Conservation (phyloP, 2,888 invertebrate species). For the Amphipyra tragopoginis region DNA sequence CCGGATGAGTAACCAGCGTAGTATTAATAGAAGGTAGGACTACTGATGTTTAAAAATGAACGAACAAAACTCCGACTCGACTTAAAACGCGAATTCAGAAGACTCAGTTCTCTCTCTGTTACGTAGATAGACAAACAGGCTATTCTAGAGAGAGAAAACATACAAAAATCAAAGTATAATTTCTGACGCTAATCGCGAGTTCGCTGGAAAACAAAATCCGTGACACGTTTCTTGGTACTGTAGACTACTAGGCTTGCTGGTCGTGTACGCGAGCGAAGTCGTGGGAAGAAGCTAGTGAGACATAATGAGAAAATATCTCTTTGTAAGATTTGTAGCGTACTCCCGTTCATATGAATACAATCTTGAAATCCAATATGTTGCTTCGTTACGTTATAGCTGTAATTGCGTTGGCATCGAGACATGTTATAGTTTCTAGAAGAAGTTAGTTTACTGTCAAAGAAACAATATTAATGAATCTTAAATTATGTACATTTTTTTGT, state of each 20-base stretch:
- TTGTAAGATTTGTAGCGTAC: background rate
- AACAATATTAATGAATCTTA: no score
- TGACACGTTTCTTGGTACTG: no score
- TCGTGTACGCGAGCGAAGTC: background rate
- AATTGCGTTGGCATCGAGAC: background rate
- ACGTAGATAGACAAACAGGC: no score
- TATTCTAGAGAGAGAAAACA: no score
- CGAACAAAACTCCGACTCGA: background rate
- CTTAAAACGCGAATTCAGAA: background rate
- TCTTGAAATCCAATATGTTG: constrained; percentile 5
- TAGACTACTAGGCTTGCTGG: no score
- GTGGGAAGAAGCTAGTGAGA: background rate
- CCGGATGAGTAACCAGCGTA: background rate
- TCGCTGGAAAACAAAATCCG: no score
- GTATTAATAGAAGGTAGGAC: background rate
- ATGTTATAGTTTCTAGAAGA: background rate
- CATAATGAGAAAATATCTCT: background rate
- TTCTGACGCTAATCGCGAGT: no score
- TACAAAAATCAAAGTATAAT: no score
- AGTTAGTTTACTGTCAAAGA: background rate
- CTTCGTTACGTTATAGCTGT: background rate
- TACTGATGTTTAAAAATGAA: background rate
- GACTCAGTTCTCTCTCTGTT: background rate
- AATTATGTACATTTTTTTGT: no score
- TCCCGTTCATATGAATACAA: background rate